These are phyloP conservation scores for Cantharis rufa DNA, from an alignment of 2,888 invertebrate species.

Conservation along the genomic window DNA sequence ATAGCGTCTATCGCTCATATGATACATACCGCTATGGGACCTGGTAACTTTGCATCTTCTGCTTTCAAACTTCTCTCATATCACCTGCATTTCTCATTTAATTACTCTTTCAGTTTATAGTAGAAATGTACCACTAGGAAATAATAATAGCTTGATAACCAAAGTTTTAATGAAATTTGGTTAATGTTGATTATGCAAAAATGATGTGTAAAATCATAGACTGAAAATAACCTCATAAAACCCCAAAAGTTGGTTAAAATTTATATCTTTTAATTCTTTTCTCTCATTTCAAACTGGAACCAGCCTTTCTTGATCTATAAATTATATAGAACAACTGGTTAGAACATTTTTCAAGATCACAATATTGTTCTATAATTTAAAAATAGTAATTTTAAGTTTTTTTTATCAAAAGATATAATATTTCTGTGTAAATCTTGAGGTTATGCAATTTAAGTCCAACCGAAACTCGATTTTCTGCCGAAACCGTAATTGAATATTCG, in stretches of 20 bases:
- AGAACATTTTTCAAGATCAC: too few species aligned
- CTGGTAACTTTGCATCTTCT: constrained; percentile 38
- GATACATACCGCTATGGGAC: constrained; percentile 43
- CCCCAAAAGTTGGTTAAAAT: background rate
- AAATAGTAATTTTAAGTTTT: too few species aligned
- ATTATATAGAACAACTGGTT: too few species aligned
- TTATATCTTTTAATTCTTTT: background rate
- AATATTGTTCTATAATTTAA: too few species aligned
- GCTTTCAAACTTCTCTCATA: constrained; percentile 30
- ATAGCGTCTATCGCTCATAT: constrained; percentile 38
- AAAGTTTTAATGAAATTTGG: background rate
- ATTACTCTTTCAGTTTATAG: constrained; percentile 18
- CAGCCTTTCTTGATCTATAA: too few species aligned
- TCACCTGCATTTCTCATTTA: constrained; percentile 28
- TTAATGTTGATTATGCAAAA: background rate
- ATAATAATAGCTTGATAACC: background rate
- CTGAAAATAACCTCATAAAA: background rate
- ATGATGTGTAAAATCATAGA: background rate
- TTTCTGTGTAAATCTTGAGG: too few species aligned
- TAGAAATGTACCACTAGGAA: constrained; percentile 6
- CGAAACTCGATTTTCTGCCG: too few species aligned
- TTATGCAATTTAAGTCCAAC: too few species aligned
- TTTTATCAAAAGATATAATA: too few species aligned
- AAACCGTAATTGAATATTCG: too few species aligned
- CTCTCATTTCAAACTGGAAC: background rate